phyloP scores from a whole-genome alignment of 2,113 vertebrate genomes.

The Archilochus colubris region DNA sequence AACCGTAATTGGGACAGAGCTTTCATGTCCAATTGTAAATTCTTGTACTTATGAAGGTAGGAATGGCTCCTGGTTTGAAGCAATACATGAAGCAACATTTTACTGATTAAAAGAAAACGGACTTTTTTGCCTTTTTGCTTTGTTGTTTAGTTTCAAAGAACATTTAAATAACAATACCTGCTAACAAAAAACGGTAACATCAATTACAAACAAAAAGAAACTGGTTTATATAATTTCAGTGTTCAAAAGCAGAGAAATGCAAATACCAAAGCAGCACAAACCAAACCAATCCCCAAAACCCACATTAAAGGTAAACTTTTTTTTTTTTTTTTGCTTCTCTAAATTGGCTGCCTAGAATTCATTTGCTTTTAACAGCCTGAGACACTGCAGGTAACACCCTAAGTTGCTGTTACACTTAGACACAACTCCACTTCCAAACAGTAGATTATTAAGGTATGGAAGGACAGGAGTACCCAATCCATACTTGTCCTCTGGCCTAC shows the following conservation, averaged over 20 bases:
- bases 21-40: not conserved
- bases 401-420: not conserved
- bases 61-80: not conserved
- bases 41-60: not conserved
- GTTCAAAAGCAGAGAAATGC: constrained; percentile 40
- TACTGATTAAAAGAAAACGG: constrained; percentile 17
- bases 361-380: not conserved
- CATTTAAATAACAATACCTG: constrained; percentile 49
- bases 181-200: constrained; percentile 44
- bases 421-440: not conserved
- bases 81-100: not conserved
- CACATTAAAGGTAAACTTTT: constrained; percentile 53
- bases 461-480: not conserved
- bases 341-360: not conserved
- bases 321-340: not conserved
- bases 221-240: not conserved
- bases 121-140: not conserved
- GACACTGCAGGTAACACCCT: not conserved
- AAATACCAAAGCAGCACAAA: constrained; percentile 38
- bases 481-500: not conserved
- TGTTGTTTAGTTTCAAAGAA: constrained; percentile 54
- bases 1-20: not conserved
- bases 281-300: constrained; percentile 41
- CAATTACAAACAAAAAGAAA: constrained; percentile 51
- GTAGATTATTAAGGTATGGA: not conserved